Evolutionary conservation across 2,113 vertebrate species (phyloP), one percentile per base, ranked within the genome.

Genomic region (Corydoras maculifer): DNA sequence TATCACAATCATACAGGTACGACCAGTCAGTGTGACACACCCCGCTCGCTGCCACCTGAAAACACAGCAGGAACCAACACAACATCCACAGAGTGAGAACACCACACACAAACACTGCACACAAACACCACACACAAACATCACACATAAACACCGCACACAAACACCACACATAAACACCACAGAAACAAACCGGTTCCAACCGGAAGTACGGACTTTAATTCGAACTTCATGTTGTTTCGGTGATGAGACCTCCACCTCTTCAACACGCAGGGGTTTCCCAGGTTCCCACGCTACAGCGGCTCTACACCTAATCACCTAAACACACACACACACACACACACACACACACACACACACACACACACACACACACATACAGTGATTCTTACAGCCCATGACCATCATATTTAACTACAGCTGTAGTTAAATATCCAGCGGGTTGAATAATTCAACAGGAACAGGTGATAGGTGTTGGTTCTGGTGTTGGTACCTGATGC

Each of bases 1-100:
- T 32, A 8, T 83, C 88, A n/a, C 75, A 74, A 53, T 79, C 80
- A 31, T 79, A 61, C 63, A 91, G 0, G 76, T 82, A 87, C 0
- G 89, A 83, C 18, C 87, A 88, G 85, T 93, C 92, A 5, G 87
- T 82, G 62, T 87, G 86, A 79, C 91, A 93, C 78, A 93, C 84
- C 18, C 90, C 91, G 4, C 83, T 86, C 49, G 90, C 88, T 58
- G 86, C 13, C 0, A 91, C 83, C 90, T 92, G 80, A 5, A 3
- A 53, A 53, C 51, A 53, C 49, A 8, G 7, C 49, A 50, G 49
- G 49, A 50, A 25, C 18, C 18, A 50, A 11, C 49, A 8, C 7
- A 50, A 8, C 49, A 50, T 50, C 49, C 49, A 50, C 11, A 11
- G 11, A 50, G 49, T 11, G 7, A 50, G 49, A 50, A 50, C 7